These are phyloP conservation scores for Gouania willdenowi DNA, from an alignment of 2,797 vertebrate species.

Conservation along the genomic window DNA sequence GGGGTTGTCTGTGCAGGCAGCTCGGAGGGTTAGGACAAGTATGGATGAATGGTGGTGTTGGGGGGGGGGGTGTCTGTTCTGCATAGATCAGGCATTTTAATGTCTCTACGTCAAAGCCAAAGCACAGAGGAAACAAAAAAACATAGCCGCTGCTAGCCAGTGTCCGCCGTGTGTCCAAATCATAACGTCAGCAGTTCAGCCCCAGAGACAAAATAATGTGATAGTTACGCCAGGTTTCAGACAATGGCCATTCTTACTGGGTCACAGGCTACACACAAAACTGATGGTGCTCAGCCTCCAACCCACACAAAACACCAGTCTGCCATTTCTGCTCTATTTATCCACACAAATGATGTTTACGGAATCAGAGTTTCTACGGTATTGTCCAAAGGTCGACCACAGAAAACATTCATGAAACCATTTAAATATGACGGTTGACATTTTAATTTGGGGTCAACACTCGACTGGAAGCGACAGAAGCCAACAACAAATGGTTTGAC, in stretches of 20 bases:
- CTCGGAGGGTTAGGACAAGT: constrained; percentile 25
- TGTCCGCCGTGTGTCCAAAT: constrained; percentile 40
- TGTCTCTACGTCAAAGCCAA: constrained; percentile 25
- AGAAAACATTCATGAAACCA: too few species aligned
- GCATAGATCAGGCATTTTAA: constrained; percentile 35
- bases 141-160: constrained; percentile 17
- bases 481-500: too few species aligned
- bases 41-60: constrained; percentile 5
- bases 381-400: too few species aligned
- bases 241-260: constrained; percentile 1
- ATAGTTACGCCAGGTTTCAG: constrained; percentile 26
- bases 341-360: constrained; percentile 36
- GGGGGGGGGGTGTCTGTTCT: constrained; percentile 24
- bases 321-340: constrained; percentile 60
- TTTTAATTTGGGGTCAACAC: too few species aligned
- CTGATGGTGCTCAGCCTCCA: constrained; percentile 4
- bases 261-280: constrained; percentile 36
- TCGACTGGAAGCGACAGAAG: too few species aligned
- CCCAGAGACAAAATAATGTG: constrained; percentile 22
- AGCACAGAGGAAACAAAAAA: constrained; percentile 20
- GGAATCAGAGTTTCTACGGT: too few species aligned
- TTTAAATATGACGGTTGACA: too few species aligned
- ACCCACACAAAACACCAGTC: constrained; percentile 27
- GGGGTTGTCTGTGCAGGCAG: constrained; percentile 49
- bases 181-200: constrained; percentile 34